Evolutionary conservation across 2,113 vertebrate genomes (phyloP).

Genomic region (Urocolius indicus): DNA sequence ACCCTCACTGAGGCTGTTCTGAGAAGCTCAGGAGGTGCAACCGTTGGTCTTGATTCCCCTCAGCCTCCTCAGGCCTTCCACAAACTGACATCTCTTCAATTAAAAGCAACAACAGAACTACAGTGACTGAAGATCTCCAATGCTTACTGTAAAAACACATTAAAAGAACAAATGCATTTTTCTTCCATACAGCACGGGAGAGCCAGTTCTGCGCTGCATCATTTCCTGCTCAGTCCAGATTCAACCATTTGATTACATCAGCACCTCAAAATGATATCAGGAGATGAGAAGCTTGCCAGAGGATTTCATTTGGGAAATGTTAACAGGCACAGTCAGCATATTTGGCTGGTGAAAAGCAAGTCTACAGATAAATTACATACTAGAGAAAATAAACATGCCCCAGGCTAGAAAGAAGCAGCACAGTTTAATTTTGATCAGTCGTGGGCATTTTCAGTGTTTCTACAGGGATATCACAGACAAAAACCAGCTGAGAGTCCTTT

Average conservation of each 20-base stretch:
- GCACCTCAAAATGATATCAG: not conserved
- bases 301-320: not conserved
- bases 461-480: rapidly evolving
- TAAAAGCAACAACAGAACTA: not conserved
- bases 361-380: slow-evolving; percentile 20
- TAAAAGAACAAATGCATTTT: rapidly evolving
- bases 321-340: slow-evolving; percentile 19
- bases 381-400: not conserved
- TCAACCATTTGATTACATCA: slow-evolving; percentile 16
- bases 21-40: not conserved
- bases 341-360: slow-evolving; percentile 4
- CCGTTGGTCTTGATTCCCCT: rapidly evolving
- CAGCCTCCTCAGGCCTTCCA: not conserved
- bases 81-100: not conserved
- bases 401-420: not conserved
- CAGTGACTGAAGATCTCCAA: not conserved
- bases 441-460: not conserved
- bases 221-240: not conserved
- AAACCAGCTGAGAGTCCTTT: not conserved
- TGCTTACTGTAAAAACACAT: not conserved
- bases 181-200: not conserved
- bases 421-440: not conserved
- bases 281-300: slow-evolving; percentile 8
- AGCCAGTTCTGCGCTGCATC: not conserved
- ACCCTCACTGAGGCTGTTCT: not conserved